Evolutionary conservation across 2,888 invertebrate genomes (phyloP).

Genomic region (Drosophila quinaria): DNA sequence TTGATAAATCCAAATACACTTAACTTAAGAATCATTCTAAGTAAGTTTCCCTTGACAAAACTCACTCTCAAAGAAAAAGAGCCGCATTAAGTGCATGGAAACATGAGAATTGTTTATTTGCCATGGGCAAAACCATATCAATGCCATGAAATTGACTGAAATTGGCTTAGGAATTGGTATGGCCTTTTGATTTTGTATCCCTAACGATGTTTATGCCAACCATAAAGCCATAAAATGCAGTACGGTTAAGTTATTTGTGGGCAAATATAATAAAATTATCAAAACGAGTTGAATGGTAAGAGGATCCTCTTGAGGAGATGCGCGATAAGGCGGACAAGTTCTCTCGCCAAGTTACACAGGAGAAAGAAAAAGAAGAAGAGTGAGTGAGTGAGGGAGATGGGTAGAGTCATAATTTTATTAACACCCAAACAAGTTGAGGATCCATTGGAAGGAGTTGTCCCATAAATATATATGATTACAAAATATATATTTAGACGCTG

Average conservation of each 20-base stretch:
- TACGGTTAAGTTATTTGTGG: constrained; percentile 67
- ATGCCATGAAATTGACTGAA: constrained; percentile 44
- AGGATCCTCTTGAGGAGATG: constrained; percentile 60
- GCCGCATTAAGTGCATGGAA: constrained; percentile 38
- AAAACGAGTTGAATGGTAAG: constrained; percentile 70
- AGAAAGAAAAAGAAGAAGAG: constrained; percentile 5
- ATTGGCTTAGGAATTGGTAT: constrained; percentile 35
- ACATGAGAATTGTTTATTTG: constrained; percentile 37
- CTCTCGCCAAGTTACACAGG: constrained; percentile 4
- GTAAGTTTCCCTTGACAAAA: neutral
- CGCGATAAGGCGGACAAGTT: constrained; percentile 56
- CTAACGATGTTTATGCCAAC: constrained; percentile 55
- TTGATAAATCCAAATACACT: too few relatives aligned
- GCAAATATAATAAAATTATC: constrained; percentile 77
- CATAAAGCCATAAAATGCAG: constrained; percentile 58
- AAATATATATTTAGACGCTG: constrained; percentile 68
- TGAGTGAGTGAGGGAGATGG: constrained; percentile 35
- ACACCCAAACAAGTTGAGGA: constrained; percentile 62
- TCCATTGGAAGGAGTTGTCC: constrained; percentile 61
- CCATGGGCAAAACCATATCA: constrained; percentile 46
- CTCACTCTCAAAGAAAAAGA: neutral
- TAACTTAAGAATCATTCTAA: too few relatives aligned
- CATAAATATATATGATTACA: constrained; percentile 80
- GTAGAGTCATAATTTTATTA: constrained; percentile 71
- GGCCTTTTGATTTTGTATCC: constrained; percentile 10